A percentile compares a stretch with the other conserved stretches of the same genome.
phyloP scores from a whole-genome alignment of 2,797 vertebrate species.

The Eleutherodactylus coqui region DNA sequence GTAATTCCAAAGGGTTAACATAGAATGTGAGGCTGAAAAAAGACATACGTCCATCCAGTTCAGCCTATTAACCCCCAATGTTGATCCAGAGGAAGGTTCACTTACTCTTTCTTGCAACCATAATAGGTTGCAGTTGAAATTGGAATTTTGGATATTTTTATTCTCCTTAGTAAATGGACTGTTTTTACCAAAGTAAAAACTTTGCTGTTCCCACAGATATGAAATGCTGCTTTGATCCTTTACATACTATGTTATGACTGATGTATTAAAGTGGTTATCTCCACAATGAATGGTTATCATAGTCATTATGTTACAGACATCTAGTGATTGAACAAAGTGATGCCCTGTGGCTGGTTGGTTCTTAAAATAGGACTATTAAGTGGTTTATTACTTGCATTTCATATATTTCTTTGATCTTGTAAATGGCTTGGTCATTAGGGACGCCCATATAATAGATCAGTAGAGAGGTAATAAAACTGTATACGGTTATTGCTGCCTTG shows the following conservation, averaged over 20 bases:
- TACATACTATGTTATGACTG: no score
- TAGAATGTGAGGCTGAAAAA: no score
- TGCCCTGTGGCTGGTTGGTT: background rate
- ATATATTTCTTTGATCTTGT: background rate
- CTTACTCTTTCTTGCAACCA: no score
- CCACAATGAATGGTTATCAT: background rate
- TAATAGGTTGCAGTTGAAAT: background rate
- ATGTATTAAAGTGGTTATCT: background rate
- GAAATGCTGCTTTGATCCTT: background rate
- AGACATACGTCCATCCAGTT: no score
- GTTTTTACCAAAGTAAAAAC: background rate
- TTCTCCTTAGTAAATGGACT: background rate
- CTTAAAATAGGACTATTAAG: background rate
- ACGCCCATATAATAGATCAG: background rate
- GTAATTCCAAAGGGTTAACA: no score
- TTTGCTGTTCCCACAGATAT: background rate
- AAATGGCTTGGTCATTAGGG: background rate
- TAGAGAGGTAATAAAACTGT: background rate
- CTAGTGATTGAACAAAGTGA: background rate
- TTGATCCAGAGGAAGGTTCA: no score
- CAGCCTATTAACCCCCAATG: no score
- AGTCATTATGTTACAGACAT: background rate
- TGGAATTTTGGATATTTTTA: background rate
- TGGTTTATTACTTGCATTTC: background rate
- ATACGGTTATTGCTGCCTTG: background rate